These are phyloP conservation scores for Prunella fulvescens DNA, from an alignment of 2,113 vertebrate species.

Conservation along the genomic window DNA sequence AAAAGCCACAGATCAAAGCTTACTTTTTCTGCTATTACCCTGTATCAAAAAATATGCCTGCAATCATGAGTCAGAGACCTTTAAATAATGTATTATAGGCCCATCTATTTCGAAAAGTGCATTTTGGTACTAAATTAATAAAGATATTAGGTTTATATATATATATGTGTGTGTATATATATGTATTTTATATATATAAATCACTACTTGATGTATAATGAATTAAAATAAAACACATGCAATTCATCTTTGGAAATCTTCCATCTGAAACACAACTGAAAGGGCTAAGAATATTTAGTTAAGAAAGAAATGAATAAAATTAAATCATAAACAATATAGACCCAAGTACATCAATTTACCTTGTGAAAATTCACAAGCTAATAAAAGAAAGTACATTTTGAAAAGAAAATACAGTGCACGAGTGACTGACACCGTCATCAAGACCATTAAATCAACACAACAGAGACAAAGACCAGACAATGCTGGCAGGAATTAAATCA, in stretches of 20 bases:
- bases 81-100: background rate
- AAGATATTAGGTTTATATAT: background rate
- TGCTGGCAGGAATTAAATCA: background rate
- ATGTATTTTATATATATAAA: background rate
- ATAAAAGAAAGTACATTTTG: background rate
- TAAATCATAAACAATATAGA: background rate
- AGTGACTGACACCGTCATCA: background rate
- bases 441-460: background rate
- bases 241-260: background rate
- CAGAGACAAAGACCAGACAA: background rate
- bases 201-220: slow-evolving; percentile 9
- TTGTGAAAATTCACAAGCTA: background rate
- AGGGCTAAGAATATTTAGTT: slow-evolving; percentile 4
- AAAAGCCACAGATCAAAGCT: background rate
- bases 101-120: background rate
- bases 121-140: slow-evolving; percentile 2
- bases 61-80: background rate
- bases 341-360: background rate
- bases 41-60: background rate
- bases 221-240: slow-evolving; percentile 33
- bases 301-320: background rate
- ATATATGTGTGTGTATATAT: background rate
- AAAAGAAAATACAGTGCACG: background rate
- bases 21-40: background rate
- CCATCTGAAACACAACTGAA: background rate